Conservation (phyloP, 1,140 invertebrate species). For the Drosophila watanabei region DNA sequence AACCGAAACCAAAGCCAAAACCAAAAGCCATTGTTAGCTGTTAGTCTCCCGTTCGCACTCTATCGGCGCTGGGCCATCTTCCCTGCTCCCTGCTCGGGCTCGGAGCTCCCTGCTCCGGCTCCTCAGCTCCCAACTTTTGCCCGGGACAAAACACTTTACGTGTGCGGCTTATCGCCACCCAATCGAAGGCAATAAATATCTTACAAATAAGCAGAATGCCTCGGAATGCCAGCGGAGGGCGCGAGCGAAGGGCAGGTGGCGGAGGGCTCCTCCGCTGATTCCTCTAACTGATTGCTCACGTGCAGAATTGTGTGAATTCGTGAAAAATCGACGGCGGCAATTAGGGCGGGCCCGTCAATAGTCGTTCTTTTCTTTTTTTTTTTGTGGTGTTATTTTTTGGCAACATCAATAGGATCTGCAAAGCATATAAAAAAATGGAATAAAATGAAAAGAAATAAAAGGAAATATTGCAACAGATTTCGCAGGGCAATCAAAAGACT, state of each 20-base stretch:
- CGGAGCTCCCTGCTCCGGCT: neutral
- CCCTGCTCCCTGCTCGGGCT: constrained; percentile 12
- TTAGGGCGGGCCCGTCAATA: constrained; percentile 66
- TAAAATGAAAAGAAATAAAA: neutral
- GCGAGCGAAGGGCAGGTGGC: constrained; percentile 2
- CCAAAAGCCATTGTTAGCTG: constrained; percentile 56
- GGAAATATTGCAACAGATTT: constrained; percentile 1
- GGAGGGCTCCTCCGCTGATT: constrained; percentile 21
- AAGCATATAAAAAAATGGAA: neutral
- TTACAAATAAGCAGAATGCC: constrained; percentile 86
- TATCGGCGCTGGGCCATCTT: constrained; percentile 53
- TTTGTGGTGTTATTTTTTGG: constrained; percentile 15
- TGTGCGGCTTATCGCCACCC: constrained; percentile 81
- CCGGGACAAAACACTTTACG: constrained; percentile 81
- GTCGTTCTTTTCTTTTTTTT: neutral
- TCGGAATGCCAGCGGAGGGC: constrained; percentile 68
- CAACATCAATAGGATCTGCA: constrained; percentile 17
- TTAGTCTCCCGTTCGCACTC: constrained; percentile 46
- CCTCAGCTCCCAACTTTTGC: constrained; percentile 10
- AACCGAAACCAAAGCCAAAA: constrained; percentile 14
- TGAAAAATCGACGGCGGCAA: constrained; percentile 81
- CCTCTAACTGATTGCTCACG: constrained; percentile 58
- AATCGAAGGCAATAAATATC: constrained; percentile 86
- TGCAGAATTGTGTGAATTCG: constrained; percentile 78
- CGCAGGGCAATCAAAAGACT: constrained; percentile 76